Evolutionary conservation across 2,888 invertebrate genomes (phyloP).

Genomic region (Oxytorus armatus): DNA sequence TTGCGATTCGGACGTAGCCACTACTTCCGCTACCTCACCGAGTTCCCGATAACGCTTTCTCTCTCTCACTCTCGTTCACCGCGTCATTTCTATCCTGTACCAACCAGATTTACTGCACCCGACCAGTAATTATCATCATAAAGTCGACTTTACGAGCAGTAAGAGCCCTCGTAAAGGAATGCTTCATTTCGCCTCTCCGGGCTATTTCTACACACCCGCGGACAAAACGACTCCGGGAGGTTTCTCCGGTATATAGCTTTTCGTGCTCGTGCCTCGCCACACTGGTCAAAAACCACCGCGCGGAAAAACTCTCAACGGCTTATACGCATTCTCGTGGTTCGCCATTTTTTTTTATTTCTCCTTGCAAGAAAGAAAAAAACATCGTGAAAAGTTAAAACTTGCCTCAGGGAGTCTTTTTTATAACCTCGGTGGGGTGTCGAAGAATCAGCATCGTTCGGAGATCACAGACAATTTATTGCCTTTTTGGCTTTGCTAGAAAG

Average conservation of each 20-base stretch:
- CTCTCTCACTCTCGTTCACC: slow-evolving; percentile 38
- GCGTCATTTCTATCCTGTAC: slow-evolving; percentile 64
- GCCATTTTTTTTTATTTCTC: slow-evolving; percentile 46
- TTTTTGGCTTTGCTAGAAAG: not conserved
- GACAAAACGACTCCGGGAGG: slow-evolving; percentile 42
- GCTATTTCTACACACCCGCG: slow-evolving; percentile 62
- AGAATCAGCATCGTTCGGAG: slow-evolving; percentile 44
- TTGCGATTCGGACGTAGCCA: slow-evolving; percentile 54
- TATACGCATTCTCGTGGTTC: slow-evolving; percentile 20
- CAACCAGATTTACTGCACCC: slow-evolving; percentile 84
- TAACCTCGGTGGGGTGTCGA: slow-evolving; percentile 45
- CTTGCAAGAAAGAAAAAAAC: slow-evolving; percentile 17
- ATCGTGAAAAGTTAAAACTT: slow-evolving; percentile 63
- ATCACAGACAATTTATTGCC: slow-evolving; percentile 53
- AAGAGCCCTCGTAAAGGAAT: slow-evolving; percentile 84
- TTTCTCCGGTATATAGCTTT: slow-evolving; percentile 37
- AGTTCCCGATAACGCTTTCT: slow-evolving; percentile 21
- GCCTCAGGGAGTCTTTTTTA: slow-evolving; percentile 57
- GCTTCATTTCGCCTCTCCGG: slow-evolving; percentile 82
- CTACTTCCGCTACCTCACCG: slow-evolving; percentile 18
- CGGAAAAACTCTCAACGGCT: slow-evolving; percentile 27
- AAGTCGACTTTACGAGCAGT: slow-evolving; percentile 85
- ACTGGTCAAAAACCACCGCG: slow-evolving; percentile 52
- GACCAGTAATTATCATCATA: slow-evolving; percentile 84
- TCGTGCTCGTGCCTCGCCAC: slow-evolving; percentile 34